Percentiles rank a stretch among this genome's conserved stretches.
phyloP scores from a whole-genome alignment of 2,113 vertebrate genomes.

The Nesoenas mayeri region DNA sequence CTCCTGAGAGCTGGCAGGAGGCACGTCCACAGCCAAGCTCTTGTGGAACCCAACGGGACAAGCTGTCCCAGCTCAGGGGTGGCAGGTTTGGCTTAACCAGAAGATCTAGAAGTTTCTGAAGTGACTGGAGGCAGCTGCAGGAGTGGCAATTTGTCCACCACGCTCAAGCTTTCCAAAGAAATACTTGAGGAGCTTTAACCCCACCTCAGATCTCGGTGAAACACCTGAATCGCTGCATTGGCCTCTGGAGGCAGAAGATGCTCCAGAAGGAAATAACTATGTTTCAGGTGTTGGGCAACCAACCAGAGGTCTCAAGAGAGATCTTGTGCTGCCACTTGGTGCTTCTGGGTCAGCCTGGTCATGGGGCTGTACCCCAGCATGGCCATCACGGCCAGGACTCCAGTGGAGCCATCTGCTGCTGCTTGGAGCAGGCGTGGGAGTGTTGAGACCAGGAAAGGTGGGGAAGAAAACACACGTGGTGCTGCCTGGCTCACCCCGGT shows the following conservation, averaged over 20 bases:
- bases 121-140: too few relatives aligned
- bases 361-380: background rate
- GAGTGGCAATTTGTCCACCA: background rate
- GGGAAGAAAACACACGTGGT: background rate
- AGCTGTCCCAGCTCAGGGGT: accelerated
- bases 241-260: background rate
- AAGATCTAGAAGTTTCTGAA: background rate
- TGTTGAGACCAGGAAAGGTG: background rate
- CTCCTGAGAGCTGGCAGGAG: background rate
- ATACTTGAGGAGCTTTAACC: background rate
- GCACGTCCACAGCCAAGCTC: accelerated
- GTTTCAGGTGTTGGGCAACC: background rate
- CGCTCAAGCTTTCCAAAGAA: background rate
- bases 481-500: accelerated
- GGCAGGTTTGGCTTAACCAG: background rate
- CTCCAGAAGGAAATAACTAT: background rate
- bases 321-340: background rate
- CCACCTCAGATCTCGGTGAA: background rate
- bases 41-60: background rate
- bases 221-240: background rate
- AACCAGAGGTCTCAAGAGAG: background rate
- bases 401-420: background rate
- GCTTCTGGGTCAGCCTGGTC: background rate
- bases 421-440: background rate
- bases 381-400: background rate